These are phyloP conservation scores for Gymnorhina tibicen DNA, from an alignment of 2,113 vertebrate genomes.

Conservation along the genomic window DNA sequence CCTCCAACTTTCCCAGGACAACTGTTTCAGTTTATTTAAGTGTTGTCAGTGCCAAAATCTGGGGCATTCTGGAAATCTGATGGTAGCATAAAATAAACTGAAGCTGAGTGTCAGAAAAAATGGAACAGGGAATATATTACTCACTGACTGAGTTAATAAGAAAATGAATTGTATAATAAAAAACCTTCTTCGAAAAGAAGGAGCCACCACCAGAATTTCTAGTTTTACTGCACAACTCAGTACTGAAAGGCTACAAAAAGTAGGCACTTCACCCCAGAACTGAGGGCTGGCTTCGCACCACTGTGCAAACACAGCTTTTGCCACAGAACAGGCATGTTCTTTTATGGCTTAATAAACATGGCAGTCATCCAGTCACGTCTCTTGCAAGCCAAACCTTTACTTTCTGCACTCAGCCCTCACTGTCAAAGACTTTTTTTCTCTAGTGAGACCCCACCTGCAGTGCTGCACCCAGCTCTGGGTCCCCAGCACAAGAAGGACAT, in stretches of 20 bases:
- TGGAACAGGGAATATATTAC: neutral
- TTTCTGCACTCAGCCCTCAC: neutral
- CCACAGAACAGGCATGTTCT: conserved; percentile 10
- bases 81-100: conserved; percentile 45
- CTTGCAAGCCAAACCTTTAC: neutral
- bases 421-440: neutral
- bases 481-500: neutral
- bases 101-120: conserved; percentile 9
- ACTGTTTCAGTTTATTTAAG: conserved; percentile 55
- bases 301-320: conserved; percentile 36
- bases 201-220: neutral
- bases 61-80: conserved; percentile 44
- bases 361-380: conserved; percentile 1
- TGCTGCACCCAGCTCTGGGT: neutral
- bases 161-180: neutral
- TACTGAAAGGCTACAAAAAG: neutral
- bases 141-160: neutral
- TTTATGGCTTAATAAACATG: conserved; percentile 37
- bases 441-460: neutral
- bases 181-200: neutral
- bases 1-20: conserved; percentile 61
- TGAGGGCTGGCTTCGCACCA: neutral
- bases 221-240: neutral
- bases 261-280: neutral
- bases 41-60: conserved; percentile 36